These are phyloP conservation scores for Oeneis ivallda DNA, from an alignment of 2,888 invertebrate genomes.

Conservation along the genomic window DNA sequence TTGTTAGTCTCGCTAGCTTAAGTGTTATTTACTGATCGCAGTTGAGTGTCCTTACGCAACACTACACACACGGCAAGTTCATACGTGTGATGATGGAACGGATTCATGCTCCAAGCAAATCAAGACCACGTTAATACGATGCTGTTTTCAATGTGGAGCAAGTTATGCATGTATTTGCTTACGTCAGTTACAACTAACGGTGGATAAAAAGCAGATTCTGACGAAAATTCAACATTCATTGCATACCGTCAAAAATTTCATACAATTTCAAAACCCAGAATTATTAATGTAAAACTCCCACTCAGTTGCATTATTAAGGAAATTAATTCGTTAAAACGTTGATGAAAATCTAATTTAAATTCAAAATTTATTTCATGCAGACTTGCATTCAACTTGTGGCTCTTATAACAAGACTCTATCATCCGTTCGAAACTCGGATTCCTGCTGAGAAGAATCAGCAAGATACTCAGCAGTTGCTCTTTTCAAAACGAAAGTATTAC, in stretches of 20 bases:
- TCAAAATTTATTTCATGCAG: too few relatives aligned
- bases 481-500: too few relatives aligned
- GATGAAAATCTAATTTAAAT: too few relatives aligned
- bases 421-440: too few relatives aligned
- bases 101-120: conserved; percentile 42
- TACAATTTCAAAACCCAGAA: neutral
- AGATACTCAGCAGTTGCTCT: too few relatives aligned
- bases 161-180: conserved; percentile 2
- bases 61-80: conserved; percentile 48
- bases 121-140: conserved; percentile 39
- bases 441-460: too few relatives aligned
- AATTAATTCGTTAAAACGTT: too few relatives aligned
- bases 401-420: too few relatives aligned
- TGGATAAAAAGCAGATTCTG: neutral
- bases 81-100: conserved; percentile 56
- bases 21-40: conserved; percentile 37
- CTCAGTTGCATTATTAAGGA: neutral
- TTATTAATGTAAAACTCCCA: neutral
- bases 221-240: neutral
- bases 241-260: neutral
- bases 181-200: conserved; percentile 1
- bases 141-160: conserved; percentile 34
- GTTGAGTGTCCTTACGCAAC: conserved; percentile 45
- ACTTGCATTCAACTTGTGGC: too few relatives aligned
- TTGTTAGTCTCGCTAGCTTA: conserved; percentile 65